phyloP scores from a whole-genome alignment of 30 jellyfish, hydroid and myxozoan genomes.

The Haliclystus octoradiatus region DNA sequence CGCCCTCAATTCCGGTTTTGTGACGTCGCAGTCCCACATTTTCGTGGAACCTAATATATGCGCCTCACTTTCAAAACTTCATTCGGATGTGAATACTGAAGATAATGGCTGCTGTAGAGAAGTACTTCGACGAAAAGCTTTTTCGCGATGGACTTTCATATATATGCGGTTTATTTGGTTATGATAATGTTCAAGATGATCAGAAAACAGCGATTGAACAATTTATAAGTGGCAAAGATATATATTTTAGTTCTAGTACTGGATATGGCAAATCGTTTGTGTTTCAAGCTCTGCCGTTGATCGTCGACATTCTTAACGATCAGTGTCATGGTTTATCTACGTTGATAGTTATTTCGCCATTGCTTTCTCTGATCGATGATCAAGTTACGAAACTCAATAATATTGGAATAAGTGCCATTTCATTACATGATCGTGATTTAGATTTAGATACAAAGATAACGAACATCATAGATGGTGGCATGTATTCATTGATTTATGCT shows the following conservation, averaged over 20 bases:
- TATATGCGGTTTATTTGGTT: not conserved
- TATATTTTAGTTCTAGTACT: slow-evolving; percentile 19
- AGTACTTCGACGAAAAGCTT: not conserved
- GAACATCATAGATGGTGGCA: slow-evolving; percentile 2
- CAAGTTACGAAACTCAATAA: slow-evolving; percentile 4
- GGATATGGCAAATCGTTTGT: slow-evolving; percentile 20
- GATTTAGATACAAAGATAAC: slow-evolving; percentile 6
- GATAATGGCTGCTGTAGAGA: not conserved
- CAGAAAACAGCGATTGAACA: slow-evolving; percentile 6
- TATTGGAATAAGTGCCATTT: slow-evolving; percentile 12
- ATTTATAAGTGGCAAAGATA: slow-evolving; percentile 13
- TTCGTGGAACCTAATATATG: not conserved
- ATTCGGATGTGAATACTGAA: not conserved
- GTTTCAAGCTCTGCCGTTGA: slow-evolving; percentile 21
- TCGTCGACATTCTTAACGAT: not conserved
- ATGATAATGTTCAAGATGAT: not conserved
- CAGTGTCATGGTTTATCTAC: not conserved
- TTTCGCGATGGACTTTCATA: not conserved
- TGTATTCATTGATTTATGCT: slow-evolving; percentile 2
- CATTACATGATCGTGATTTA: slow-evolving; percentile 14
- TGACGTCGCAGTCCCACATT: not conserved
- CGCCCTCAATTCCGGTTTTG: not conserved
- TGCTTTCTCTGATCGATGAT: slow-evolving; percentile 18
- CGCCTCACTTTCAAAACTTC: not conserved
- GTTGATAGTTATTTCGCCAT: slow-evolving; percentile 15